Percentiles rank a stretch among this genome's conserved stretches.
Evolutionary conservation across 1,140 invertebrate species (phyloP).

Genomic region (Brachionus koreanus): DNA sequence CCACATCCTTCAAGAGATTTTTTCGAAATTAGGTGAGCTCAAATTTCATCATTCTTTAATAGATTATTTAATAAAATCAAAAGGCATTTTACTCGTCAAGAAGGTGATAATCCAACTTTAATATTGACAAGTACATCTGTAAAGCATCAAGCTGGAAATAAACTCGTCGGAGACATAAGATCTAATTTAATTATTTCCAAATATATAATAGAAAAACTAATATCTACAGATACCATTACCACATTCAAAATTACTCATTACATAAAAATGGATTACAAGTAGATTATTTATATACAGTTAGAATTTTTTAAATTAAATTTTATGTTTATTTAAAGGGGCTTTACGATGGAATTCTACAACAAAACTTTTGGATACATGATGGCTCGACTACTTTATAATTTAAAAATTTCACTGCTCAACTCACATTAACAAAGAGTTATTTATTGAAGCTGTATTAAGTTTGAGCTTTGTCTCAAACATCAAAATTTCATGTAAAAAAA

Average conservation of each 20-base stretch:
- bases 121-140: slow-evolving; percentile 25
- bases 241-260: slow-evolving; percentile 35
- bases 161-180: slow-evolving; percentile 9
- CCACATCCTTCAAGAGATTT: slow-evolving; percentile 78
- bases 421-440: background rate
- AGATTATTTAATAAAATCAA: background rate
- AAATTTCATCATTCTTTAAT: background rate
- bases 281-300: background rate
- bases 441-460: background rate
- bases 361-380: slow-evolving; percentile 40
- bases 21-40: slow-evolving; percentile 72
- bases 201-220: slow-evolving; percentile 28
- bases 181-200: slow-evolving; percentile 29
- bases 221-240: slow-evolving; percentile 7
- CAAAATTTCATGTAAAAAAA: background rate
- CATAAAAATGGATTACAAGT: slow-evolving; percentile 36
- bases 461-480: background rate
- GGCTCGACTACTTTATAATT: slow-evolving; percentile 25
- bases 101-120: background rate
- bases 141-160: slow-evolving; percentile 39
- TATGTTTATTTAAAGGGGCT: background rate
- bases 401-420: slow-evolving; percentile 24
- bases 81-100: background rate
- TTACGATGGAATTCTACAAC: slow-evolving; percentile 30
- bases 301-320: background rate